phyloP scores from a whole-genome alignment of 53 echinoderm and acorn worm genomes.

The Hippasteria phrygiana region DNA sequence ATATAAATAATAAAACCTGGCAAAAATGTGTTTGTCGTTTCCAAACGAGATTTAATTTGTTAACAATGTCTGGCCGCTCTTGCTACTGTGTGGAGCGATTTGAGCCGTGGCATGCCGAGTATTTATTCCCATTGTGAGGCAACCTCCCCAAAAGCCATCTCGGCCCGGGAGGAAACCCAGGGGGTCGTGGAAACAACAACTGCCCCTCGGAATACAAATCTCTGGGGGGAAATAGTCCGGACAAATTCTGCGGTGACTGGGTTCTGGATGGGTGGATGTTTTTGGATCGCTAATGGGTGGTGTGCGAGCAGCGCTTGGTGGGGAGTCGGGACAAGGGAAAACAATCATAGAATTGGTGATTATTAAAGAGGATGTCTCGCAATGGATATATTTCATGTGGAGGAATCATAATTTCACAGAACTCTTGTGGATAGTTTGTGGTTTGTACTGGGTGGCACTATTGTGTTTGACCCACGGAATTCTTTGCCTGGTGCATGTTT shows the following conservation, averaged over 20 bases:
- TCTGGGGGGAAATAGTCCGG: conserved; percentile 32
- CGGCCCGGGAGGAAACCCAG: conserved; percentile 21
- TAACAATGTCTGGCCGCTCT: conserved; percentile 24
- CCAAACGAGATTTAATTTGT: conserved; percentile 39
- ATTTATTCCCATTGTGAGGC: conserved; percentile 23
- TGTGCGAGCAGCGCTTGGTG: background rate
- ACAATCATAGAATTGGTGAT: too few species aligned
- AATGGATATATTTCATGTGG: too few species aligned
- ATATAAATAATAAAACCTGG: background rate
- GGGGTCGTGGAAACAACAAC: conserved; percentile 40
- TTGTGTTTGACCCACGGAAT: too few species aligned
- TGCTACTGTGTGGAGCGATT: conserved; percentile 32
- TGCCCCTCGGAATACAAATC: background rate
- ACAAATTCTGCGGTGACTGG: conserved; percentile 28
- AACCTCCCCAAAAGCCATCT: conserved; percentile 21
- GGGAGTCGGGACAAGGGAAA: background rate
- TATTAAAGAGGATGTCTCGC: too few species aligned
- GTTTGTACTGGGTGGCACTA: too few species aligned
- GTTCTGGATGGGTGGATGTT: conserved; percentile 4
- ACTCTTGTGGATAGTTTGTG: too few species aligned
- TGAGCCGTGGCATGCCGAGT: conserved; percentile 6
- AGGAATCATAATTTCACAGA: too few species aligned
- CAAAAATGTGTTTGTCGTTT: conserved; percentile 58
- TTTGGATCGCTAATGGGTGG: background rate
- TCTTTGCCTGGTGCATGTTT: too few species aligned